Conservation (phyloP, 2,797 vertebrate species). For the Danio jaintianensis region DNA sequence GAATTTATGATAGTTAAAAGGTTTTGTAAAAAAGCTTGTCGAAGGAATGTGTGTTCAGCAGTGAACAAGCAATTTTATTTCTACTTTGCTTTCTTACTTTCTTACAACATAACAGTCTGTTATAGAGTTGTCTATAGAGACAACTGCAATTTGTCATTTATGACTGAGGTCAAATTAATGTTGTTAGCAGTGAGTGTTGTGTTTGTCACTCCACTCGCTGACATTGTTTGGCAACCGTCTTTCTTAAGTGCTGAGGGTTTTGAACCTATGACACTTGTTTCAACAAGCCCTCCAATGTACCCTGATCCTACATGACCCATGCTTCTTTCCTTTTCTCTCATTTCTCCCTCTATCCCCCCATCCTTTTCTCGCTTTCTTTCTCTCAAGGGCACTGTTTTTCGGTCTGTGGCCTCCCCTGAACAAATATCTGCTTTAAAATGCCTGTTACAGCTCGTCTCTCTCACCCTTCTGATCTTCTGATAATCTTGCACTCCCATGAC, state of each 20-base stretch:
- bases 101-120: background rate
- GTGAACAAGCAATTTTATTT: background rate
- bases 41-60: background rate
- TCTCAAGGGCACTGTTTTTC: conserved; percentile 43
- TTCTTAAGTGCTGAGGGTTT: conserved; percentile 26
- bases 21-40: background rate
- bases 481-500: conserved; percentile 40
- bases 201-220: background rate
- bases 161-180: background rate
- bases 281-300: conserved; percentile 26
- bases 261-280: conserved; percentile 35
- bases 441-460: conserved; percentile 25
- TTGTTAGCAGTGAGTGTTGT: background rate
- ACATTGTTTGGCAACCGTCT: conserved; percentile 24
- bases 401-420: conserved; percentile 30
- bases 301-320: conserved; percentile 24
- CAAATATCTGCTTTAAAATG: conserved; percentile 49
- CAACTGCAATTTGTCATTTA: background rate
- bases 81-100: background rate
- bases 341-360: conserved; percentile 3
- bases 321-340: conserved; percentile 27
- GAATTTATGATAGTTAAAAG: background rate
- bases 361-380: background rate
- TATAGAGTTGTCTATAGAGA: too few species aligned
- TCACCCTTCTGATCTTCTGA: conserved; percentile 40